Evolutionary conservation across 2,113 vertebrate species (phyloP), one percentile per base, ranked within the genome.

Genomic region (Toxostoma redivivum): DNA sequence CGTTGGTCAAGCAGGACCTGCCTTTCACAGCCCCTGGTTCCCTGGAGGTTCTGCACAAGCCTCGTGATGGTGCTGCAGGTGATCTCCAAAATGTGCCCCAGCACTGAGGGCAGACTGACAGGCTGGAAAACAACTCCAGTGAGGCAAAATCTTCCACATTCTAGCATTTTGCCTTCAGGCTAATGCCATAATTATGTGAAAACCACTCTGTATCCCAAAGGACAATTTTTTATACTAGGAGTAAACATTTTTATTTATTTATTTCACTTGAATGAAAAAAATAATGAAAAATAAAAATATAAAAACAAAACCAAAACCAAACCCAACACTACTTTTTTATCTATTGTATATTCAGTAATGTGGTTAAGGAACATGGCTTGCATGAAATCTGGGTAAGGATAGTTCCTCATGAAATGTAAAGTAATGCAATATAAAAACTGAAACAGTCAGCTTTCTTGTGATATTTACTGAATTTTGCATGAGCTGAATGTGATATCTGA

Each of bases 41-140:
- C 51, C 47, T 53, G 38, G 20, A 5, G 28, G 38, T 4, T 74
- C 20, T 67, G 45, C 58, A 57, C 37, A 35, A 23, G 27, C 18
- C 76, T 5, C 1, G 0, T 2, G 69, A 12, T 8, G 45, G 0
- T 48, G 9, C 19, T 27, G 3, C 10, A 37, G 62, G 48, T 48
- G 31, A 70, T 77, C 20, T 62, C 40, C 47, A 35, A 2, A 27
- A 23, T 0, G 2, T 47, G 12, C 12, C 19, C 31, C 33, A 40
- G 3, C 56, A 37, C 35, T 33, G 56, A 47, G 56, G 28, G 28
- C 45, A 78, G 33, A 15, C 30, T 67, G 40, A 48, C 35, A 69
- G 35, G 70, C 58, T 91, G 78, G 85, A 53, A 91, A 96, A 92
- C 73, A 72, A 42, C 45, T 72, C 62, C 58, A 85, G 48, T 30